Evolutionary conservation across 2,888 invertebrate genomes (phyloP).

Genomic region (Phytoseiulus persimilis): DNA sequence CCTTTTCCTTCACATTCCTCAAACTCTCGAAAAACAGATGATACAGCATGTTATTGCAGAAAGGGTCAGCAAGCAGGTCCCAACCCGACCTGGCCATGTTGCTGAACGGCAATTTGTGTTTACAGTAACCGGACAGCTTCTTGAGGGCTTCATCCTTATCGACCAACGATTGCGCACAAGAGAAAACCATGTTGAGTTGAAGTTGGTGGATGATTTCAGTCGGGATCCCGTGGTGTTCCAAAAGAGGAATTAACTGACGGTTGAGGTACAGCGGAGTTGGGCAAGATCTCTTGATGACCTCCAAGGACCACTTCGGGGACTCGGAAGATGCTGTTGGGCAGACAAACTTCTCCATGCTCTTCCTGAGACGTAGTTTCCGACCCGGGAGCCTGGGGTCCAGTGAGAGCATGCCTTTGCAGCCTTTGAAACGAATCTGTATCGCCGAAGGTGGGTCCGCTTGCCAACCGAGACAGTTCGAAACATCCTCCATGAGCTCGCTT

Average conservation of each 20-base stretch:
- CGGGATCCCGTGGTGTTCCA: slow-evolving; percentile 42
- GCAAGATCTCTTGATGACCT: slow-evolving; percentile 37
- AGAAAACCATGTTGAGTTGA: slow-evolving; percentile 21
- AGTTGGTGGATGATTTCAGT: slow-evolving; percentile 41
- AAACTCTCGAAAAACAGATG: slow-evolving; percentile 1
- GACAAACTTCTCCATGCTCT: slow-evolving; percentile 41
- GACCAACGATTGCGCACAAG: neutral
- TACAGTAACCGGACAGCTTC: neutral
- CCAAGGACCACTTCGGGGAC: slow-evolving; percentile 27
- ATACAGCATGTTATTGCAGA: neutral
- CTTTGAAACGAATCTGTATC: slow-evolving; percentile 40
- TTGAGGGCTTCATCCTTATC: neutral
- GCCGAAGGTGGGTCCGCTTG: neutral
- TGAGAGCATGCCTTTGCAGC: slow-evolving; percentile 40
- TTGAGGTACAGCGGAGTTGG: slow-evolving; percentile 42
- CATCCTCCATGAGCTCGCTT: neutral
- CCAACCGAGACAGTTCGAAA: neutral
- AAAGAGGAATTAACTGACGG: slow-evolving; percentile 43
- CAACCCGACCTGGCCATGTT: neutral
- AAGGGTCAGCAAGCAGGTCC: neutral
- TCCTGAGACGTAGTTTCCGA: slow-evolving; percentile 14
- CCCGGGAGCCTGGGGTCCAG: slow-evolving; percentile 38
- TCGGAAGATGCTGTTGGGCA: neutral
- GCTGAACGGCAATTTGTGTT: neutral
- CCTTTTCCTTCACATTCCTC: slow-evolving; percentile 40